Conservation (phyloP, 1,140 invertebrate genomes). For the Orussus abietinus region DNA sequence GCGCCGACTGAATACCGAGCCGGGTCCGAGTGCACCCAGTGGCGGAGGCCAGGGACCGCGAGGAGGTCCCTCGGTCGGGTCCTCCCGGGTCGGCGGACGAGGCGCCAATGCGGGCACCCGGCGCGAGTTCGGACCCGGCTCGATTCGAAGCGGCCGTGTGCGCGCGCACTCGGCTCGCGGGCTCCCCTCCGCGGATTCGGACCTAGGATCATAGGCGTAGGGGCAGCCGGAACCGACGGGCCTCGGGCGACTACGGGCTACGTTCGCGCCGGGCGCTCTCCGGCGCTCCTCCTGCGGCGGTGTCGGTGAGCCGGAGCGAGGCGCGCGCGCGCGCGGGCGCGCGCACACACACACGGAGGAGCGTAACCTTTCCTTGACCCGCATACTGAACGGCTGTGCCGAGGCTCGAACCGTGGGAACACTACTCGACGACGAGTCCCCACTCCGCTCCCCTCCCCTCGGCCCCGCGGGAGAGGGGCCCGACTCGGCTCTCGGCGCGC, state of each 20-base stretch:
- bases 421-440: constrained; percentile 50
- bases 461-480: too few species aligned
- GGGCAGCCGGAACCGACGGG: too few species aligned
- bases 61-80: too few species aligned
- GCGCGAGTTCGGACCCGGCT: too few species aligned
- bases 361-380: constrained; percentile 55
- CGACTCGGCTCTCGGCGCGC: constrained; percentile 12
- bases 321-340: constrained; percentile 18
- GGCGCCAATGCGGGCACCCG: too few species aligned
- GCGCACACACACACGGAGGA: constrained; percentile 28
- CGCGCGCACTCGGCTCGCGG: too few species aligned
- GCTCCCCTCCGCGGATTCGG: too few species aligned
- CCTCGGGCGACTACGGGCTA: too few species aligned
- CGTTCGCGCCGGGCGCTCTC: too few species aligned
- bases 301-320: constrained; percentile 39
- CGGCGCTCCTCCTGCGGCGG: constrained; percentile 14
- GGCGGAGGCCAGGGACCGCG: neutral
- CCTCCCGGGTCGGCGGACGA: too few species aligned
- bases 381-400: constrained; percentile 54
- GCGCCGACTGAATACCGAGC: neutral
- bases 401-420: constrained; percentile 55
- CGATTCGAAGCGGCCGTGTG: too few species aligned
- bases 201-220: too few species aligned
- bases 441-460: constrained; percentile 25
- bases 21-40: neutral